Evolutionary conservation across 2,797 vertebrate species (phyloP).

Genomic region (Malurus splendens): DNA sequence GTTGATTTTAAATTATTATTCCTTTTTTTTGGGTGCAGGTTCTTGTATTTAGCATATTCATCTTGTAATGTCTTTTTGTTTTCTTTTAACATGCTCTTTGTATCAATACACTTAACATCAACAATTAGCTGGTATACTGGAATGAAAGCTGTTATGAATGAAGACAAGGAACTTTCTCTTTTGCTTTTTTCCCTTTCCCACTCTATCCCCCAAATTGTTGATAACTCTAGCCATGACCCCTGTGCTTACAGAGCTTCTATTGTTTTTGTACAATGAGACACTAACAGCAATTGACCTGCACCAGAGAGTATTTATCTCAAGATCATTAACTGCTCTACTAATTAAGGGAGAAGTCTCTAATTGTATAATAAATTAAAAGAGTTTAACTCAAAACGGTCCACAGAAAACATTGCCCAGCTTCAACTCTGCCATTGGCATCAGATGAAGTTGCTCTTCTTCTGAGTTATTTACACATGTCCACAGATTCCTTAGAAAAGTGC

Average conservation of each 20-base stretch:
- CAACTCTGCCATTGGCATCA: not conserved
- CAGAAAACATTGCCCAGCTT: not conserved
- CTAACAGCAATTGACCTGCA: not conserved
- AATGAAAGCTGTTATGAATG: not conserved
- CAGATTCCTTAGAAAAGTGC: not conserved
- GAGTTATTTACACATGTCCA: not conserved
- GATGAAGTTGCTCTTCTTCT: not conserved
- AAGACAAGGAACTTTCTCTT: not conserved
- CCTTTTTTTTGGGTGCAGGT: not conserved
- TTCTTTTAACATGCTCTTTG: not conserved
- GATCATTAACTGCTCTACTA: not conserved
- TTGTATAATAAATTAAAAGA: constrained; percentile 6
- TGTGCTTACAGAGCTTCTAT: constrained; percentile 4
- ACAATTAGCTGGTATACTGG: not conserved
- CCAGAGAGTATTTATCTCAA: constrained; percentile 8
- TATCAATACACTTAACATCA: not conserved
- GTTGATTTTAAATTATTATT: not conserved
- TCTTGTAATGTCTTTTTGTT: not conserved
- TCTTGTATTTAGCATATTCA: not conserved
- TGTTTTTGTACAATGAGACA: constrained; percentile 13
- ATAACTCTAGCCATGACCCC: not conserved
- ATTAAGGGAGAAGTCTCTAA: constrained; percentile 20
- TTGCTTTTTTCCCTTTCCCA: not conserved
- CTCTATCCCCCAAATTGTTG: not conserved
- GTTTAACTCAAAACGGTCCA: not conserved